Evolutionary conservation across 1,140 invertebrate genomes (phyloP).

Genomic region (Heliconius melpomene): DNA sequence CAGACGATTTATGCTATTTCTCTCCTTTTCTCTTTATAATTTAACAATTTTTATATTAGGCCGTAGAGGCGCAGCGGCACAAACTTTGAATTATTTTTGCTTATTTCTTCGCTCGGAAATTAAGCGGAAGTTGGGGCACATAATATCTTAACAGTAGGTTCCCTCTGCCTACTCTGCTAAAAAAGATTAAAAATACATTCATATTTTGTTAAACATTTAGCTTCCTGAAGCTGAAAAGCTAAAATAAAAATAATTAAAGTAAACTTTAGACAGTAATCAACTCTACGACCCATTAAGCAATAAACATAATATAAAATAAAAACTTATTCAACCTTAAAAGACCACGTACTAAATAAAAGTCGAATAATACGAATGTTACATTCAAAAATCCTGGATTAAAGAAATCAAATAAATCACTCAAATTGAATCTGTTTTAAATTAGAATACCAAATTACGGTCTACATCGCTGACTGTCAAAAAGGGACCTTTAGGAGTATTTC

Average conservation of each 20-base stretch:
- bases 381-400: not conserved
- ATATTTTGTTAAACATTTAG: too few relatives aligned
- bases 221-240: too few relatives aligned
- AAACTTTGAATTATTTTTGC: too few relatives aligned
- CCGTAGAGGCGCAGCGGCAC: too few relatives aligned
- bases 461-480: slow-evolving; percentile 13
- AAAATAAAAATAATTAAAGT: too few relatives aligned
- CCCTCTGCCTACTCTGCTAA: too few relatives aligned
- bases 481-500: slow-evolving; percentile 12
- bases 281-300: not conserved
- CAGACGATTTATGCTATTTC: not conserved
- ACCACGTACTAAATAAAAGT: not conserved
- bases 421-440: slow-evolving; percentile 40
- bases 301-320: not conserved
- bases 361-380: slow-evolving; percentile 1
- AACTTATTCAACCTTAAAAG: not conserved
- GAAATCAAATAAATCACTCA: slow-evolving; percentile 34
- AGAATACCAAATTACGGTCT: slow-evolving; percentile 34
- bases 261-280: too few relatives aligned
- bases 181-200: too few relatives aligned
- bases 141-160: too few relatives aligned
- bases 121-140: too few relatives aligned
- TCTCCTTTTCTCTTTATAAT: not conserved
- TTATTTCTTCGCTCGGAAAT: too few relatives aligned
- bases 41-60: not conserved